Evolutionary conservation across 2,888 invertebrate species (phyloP), one percentile per base, ranked within the genome.

Genomic region (Baccha elongata): DNA sequence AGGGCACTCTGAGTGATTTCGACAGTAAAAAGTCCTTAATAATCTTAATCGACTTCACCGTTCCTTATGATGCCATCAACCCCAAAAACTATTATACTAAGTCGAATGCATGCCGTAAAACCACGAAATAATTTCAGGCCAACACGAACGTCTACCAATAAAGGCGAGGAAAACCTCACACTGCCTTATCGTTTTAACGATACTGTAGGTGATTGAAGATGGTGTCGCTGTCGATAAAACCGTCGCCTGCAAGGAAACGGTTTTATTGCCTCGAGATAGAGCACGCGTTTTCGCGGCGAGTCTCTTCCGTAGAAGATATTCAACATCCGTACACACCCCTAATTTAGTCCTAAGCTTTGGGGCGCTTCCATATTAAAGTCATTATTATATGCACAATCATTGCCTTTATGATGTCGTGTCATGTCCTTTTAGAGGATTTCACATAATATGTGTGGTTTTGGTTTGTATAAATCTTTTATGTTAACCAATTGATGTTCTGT

Each of bases 211-310:
- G n/a, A n/a, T n/a, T n/a, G n/a, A n/a, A n/a, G n/a, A n/a, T n/a
- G 40, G 37, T 58, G 58, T 58, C 19, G 40, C 7, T 55, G 26
- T 55, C 21, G 8, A 6, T 15, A 7, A 32, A 4, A 32, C 10
- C 21, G 6, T 15, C n/a, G 40, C 23, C 58, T 15, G 37, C 40
- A 26, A 15, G 40, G 46, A 17, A 46, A 17, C 37, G 40, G 23
- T 62, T 55, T 65, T 37, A 73, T 62, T 10, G 58, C 50, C 64
- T 50, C 7, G 37, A 78, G 78, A 74, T 75, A 58, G 40, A 15
- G 19, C 55, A 75, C 80, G 64, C 48, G 75, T 65, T 71, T 52
- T 44, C 64, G 21, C 13, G 69, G 55, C n/a, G n/a, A 52, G 60
- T n/a, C 37, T 65, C 65, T 55, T 40, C 23, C 40, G 11, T 10